A percentile compares a stretch with the other conserved stretches of the same genome.
Conservation (phyloP, 1,140 invertebrate species). For the Drosophila miranda region DNA sequence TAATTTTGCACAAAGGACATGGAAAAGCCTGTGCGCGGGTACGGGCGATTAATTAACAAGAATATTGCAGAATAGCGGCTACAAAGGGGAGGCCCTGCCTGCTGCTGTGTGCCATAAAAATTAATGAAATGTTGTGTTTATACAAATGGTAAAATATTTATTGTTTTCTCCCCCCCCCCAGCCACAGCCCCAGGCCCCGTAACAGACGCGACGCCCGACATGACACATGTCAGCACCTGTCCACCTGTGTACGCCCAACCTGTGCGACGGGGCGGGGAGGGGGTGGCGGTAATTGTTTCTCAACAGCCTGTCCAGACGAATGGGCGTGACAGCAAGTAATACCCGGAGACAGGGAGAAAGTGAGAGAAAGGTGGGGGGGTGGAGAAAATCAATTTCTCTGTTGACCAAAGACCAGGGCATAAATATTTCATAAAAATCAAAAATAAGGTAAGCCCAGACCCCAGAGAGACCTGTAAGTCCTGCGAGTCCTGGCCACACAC, state of each 20-base stretch:
- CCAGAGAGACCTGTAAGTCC: conserved; percentile 4
- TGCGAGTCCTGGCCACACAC: not conserved
- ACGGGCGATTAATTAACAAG: conserved; percentile 45
- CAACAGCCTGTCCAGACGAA: conserved; percentile 33
- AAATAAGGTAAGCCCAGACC: conserved; percentile 18
- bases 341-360: conserved; percentile 8
- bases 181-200: no score
- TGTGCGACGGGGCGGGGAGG: conserved; percentile 11
- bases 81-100: conserved; percentile 11
- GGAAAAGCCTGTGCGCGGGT: conserved; percentile 4
- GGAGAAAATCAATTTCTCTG: conserved; percentile 73
- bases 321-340: conserved; percentile 28
- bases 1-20: conserved; percentile 46
- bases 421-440: conserved; percentile 69
- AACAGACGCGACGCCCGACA: no score
- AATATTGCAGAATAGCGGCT: conserved; percentile 24
- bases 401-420: conserved; percentile 66
- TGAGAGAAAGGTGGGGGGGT: not conserved
- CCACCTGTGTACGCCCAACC: not conserved
- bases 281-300: conserved; percentile 40
- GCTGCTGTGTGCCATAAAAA: conserved; percentile 20
- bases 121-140: conserved; percentile 52
- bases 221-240: conserved; percentile 49
- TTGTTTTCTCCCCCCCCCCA: conserved; percentile 23
- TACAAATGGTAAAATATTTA: conserved; percentile 51